A percentile compares a stretch with the other conserved stretches of the same genome.
These are phyloP conservation scores for Drosophila nannoptera DNA, from an alignment of 1,140 invertebrate genomes.

Conservation along the genomic window DNA sequence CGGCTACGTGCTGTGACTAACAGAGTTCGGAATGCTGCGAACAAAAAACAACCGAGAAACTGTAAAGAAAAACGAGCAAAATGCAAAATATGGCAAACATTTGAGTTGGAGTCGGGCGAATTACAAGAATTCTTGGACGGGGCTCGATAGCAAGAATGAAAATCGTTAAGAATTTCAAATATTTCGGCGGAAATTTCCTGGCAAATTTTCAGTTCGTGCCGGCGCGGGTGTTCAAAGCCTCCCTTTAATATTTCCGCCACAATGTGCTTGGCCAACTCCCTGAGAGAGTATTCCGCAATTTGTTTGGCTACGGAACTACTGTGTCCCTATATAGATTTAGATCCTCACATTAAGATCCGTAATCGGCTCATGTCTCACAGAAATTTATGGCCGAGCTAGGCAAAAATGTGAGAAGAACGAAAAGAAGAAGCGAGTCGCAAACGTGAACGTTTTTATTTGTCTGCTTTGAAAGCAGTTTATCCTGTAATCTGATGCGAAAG, in stretches of 20 bases:
- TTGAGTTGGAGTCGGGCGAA: neutral
- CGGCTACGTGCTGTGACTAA: constrained; percentile 32
- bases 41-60: neutral
- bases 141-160: neutral
- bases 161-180: no score
- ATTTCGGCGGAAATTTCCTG: no score
- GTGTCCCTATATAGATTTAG: constrained; percentile 1
- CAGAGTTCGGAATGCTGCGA: constrained; percentile 25
- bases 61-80: neutral
- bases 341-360: neutral
- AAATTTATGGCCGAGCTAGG: constrained; percentile 9
- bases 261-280: neutral
- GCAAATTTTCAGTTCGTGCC: no score
- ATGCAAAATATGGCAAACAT: constrained; percentile 9
- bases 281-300: neutral
- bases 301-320: constrained; percentile 8
- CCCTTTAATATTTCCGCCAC: no score
- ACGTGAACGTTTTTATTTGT: neutral
- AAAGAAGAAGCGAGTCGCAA: neutral
- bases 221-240: no score
- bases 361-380: constrained; percentile 15
- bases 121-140: neutral
- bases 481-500: constrained; percentile 16
- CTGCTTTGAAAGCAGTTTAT: constrained; percentile 7
- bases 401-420: neutral